A percentile compares a stretch with the other conserved stretches of the same genome.
Conservation (phyloP, 2,888 invertebrate species). For the Idaea aversata region DNA sequence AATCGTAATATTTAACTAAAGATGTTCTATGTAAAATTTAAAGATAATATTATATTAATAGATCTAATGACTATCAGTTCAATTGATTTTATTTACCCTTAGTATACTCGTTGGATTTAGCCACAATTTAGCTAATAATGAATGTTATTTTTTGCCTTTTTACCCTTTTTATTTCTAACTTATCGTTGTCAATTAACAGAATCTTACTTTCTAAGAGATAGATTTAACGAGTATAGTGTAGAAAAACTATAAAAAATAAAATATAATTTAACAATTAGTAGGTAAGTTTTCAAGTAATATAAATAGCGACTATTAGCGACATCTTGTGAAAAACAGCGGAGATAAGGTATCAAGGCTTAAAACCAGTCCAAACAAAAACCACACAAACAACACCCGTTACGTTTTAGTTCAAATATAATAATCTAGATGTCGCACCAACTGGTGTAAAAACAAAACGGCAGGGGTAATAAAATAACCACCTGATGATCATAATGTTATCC, state of each 20-base stretch:
- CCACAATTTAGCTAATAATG: too few species aligned
- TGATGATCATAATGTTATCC: too few species aligned
- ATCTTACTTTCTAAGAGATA: too few species aligned
- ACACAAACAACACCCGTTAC: not conserved
- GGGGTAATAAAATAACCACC: too few species aligned
- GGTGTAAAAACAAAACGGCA: too few species aligned
- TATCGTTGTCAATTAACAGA: too few species aligned
- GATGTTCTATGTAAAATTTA: constrained; percentile 70
- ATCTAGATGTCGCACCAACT: constrained; percentile 13
- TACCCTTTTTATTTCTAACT: too few species aligned
- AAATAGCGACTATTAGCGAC: constrained; percentile 6
- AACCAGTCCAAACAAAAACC: not conserved
- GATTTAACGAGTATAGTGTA: not conserved
- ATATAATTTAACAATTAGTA: not conserved
- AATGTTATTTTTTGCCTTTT: too few species aligned
- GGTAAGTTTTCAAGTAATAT: not conserved
- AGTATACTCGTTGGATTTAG: not conserved
- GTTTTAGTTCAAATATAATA: not conserved
- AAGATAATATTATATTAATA: constrained; percentile 38
- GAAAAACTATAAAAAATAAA: not conserved
- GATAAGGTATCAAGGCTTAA: not conserved
- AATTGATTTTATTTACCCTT: constrained; percentile 9
- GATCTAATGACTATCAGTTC: constrained; percentile 15
- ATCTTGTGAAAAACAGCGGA: constrained; percentile 7
- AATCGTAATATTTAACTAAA: constrained; percentile 57